These are phyloP conservation scores for Drosophila orena DNA, from an alignment of 1,140 invertebrate genomes.

Conservation along the genomic window DNA sequence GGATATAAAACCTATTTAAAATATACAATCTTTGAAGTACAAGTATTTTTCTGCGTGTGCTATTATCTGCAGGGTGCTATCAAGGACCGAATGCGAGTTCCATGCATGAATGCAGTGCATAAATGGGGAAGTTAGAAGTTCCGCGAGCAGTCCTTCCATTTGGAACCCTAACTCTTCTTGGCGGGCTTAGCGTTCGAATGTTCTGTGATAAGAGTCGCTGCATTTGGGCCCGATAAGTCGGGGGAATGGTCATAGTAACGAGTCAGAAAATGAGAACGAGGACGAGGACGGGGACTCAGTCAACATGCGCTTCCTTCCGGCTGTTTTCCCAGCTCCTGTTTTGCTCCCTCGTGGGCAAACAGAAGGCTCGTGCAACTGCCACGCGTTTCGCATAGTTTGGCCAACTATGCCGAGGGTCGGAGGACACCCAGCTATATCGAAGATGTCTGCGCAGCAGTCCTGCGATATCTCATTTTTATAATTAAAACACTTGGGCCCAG, in stretches of 20 bases:
- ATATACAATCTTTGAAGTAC: no score
- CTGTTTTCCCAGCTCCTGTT: slow-evolving; percentile 13
- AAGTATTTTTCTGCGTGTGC: background rate
- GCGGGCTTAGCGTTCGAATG: slow-evolving; percentile 49
- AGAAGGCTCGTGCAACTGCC: slow-evolving; percentile 47
- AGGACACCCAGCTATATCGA: slow-evolving; percentile 28
- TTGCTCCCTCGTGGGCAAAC: slow-evolving; percentile 23
- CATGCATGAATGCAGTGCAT: slow-evolving; percentile 45
- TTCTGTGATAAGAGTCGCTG: slow-evolving; percentile 54
- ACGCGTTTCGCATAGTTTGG: slow-evolving; percentile 42
- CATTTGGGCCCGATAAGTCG: slow-evolving; percentile 22
- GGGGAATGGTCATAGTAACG: slow-evolving; percentile 39
- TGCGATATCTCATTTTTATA: slow-evolving; percentile 62
- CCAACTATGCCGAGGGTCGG: slow-evolving; percentile 32
- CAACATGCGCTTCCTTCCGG: slow-evolving; percentile 45
- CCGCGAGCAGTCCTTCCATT: no score
- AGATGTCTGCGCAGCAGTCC: slow-evolving; percentile 44
- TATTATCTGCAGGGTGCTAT: slow-evolving; percentile 23
- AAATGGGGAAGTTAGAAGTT: slow-evolving; percentile 35
- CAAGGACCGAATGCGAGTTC: slow-evolving; percentile 21
- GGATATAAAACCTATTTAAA: no score
- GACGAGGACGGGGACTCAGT: slow-evolving; percentile 41
- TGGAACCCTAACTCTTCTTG: background rate
- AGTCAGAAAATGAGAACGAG: slow-evolving; percentile 16
- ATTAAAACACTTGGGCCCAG: slow-evolving; percentile 60